These are phyloP conservation scores for rabbit (Oryctolagus cuniculus) DNA, from an alignment of 2,113 vertebrate genomes.

Conservation along the genomic window mOryCun1.1 NC_091441.1:25370001-25370500, in stretches of 20 bases:
- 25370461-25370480: constrained; percentile 23
- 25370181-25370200: neutral
- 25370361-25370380: constrained; percentile 14
- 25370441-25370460: constrained; percentile 56
- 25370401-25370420: constrained; percentile 13
- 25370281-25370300: neutral
- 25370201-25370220: neutral
- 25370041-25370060: neutral
- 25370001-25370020: no score
- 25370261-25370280: neutral
- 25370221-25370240: neutral
- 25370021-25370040: no score
- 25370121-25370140: neutral
- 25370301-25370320: neutral
- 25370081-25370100: neutral
- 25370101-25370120: neutral
- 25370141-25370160: neutral
- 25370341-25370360: constrained; percentile 35
- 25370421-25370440: constrained; percentile 45
- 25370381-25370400: constrained; percentile 14
- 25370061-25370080: neutral
- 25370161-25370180: neutral
- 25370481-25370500: constrained; percentile 39
- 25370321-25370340: constrained; percentile 6
- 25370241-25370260: neutral